A percentile compares a stretch with the other conserved stretches of the same genome.
Conservation (phyloP, 1,140 invertebrate genomes). For the Drosophila lacteicornis region DNA sequence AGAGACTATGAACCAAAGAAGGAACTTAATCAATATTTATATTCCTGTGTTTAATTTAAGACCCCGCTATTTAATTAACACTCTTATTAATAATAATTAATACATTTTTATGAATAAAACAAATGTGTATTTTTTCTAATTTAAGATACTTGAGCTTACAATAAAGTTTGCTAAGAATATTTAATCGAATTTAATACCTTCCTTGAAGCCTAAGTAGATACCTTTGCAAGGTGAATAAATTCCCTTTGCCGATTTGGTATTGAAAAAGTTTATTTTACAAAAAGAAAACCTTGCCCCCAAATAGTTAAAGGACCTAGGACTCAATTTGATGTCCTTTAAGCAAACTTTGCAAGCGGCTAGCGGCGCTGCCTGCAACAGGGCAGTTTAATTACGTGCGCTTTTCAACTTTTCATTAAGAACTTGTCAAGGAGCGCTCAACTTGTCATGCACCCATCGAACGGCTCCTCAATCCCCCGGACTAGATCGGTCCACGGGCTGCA, state of each 20-base stretch:
- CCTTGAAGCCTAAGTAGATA: no score
- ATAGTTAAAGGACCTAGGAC: background rate
- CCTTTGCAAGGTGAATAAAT: no score
- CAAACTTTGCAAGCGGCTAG: constrained; percentile 41
- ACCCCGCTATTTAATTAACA: no score
- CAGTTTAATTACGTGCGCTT: constrained; percentile 52
- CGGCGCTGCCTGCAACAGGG: constrained; percentile 16
- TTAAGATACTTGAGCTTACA: no score
- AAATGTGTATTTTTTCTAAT: no score
- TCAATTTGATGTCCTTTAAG: constrained; percentile 23
- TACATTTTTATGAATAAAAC: no score
- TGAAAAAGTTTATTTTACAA: background rate
- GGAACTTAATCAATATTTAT: no score
- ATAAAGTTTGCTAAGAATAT: no score
- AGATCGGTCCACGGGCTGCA: constrained; percentile 10
- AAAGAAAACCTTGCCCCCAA: background rate
- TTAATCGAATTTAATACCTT: no score
- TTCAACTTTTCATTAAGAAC: constrained; percentile 56
- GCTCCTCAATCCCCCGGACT: constrained; percentile 16
- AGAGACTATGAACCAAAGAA: no score
- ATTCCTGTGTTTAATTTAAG: no score
- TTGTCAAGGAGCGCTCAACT: constrained; percentile 51
- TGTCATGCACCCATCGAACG: constrained; percentile 45
- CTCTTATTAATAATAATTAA: no score
- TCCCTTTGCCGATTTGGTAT: background rate